Base-by-base conservation (phyloP, 2,888 invertebrate genomes). In the Lasioglossum marginatum region DNA sequence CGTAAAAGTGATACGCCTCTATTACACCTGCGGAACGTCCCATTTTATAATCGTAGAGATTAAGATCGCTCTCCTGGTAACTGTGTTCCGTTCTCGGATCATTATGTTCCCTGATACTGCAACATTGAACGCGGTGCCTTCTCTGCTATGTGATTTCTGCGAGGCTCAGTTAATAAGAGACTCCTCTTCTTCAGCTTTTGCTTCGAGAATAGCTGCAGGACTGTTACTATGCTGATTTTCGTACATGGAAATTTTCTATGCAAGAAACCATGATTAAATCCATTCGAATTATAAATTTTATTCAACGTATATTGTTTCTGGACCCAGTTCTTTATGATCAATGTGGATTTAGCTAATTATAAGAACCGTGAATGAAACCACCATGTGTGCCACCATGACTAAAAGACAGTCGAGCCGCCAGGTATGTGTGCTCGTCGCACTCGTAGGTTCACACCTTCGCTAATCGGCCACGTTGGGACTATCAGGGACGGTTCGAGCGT, bases 381-480 rank as follows among this genome's bases (percentile, higher is more conserved):
- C 0, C 43, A 14, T 43, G 43, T 14, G 43, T 12, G 14, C 4
- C 12, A 43, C 0, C 43, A 0, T 14, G 43, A 14, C 12, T 43
- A 12, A 43, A 43, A 43, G 43, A 43, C 43, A 43, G 43, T 14
- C 43, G 14, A 43, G 14, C 43, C 43, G 43, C 43, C 14, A 14
- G 43, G 43, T 78, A 89, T 86, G 87, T 79, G 83, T 84, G 79
- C 82, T 10, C n/a, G 70, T 91, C 90, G 83, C 81, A 88, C 88
- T 90, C 90, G 88, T 88, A 85, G 91, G 87, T 92, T 92, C 90
- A 92, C 92, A 93, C 92, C 91, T 92, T 90, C 90, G 92, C 91
- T 93, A 93, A 94, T 94, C 93, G 92, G 92, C 90, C 92, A 90
- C 92, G 91, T 91, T 91, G 92, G 92, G 93, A 92, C 91, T 90